Base-by-base conservation (phyloP, 2,888 invertebrate genomes). In the Notodonta dromedarius region DNA sequence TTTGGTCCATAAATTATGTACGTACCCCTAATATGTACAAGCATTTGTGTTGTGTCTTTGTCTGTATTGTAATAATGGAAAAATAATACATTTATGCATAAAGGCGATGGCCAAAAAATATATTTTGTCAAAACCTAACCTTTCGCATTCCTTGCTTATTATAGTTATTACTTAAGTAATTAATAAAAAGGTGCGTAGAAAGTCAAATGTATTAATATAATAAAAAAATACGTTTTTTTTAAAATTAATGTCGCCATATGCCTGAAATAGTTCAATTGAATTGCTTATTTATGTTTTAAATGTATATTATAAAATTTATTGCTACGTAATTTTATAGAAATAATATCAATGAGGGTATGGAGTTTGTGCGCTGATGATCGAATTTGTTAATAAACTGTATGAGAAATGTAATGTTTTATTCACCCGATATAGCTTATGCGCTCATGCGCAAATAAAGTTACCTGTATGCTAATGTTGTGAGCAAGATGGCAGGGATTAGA, bases 281-380 rank as follows among this genome's bases (percentile, higher is more conserved):
- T 48, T 48, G 48, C 48, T 48, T 48, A n/a, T 48, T 48, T 35
- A 35, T 35, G 35, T 35, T 35, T 6, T 48, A 7, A 48, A 14
- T 48, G 48, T 48, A 48, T 0, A 48, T n/a, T 11, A 14, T n/a
- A 48, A 14, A 14, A 48, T 5, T 52, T 61, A n/a, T 35, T 57
- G 39, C 52, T 56, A 59, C 46, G 57, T 52, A 57, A 60, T 62
- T 60, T 64, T 63, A 52, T 56, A 56, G 61, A 56, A 70, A 59
- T 67, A 55, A 56, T 67, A 69, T 67, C 57, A 62, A 46, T 72
- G 50, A 69, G 61, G 56, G 55, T 66, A 61, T 62, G 51, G 63
- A 65, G 46, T 59, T 54, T 57, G 53, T 67, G 70, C 70, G 67
- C 57, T 65, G 55, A 61, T 59, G 55, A 61, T 59, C 61, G 63